Evolutionary conservation across 2,113 vertebrate species (phyloP).

Genomic region (Parus major): DNA sequence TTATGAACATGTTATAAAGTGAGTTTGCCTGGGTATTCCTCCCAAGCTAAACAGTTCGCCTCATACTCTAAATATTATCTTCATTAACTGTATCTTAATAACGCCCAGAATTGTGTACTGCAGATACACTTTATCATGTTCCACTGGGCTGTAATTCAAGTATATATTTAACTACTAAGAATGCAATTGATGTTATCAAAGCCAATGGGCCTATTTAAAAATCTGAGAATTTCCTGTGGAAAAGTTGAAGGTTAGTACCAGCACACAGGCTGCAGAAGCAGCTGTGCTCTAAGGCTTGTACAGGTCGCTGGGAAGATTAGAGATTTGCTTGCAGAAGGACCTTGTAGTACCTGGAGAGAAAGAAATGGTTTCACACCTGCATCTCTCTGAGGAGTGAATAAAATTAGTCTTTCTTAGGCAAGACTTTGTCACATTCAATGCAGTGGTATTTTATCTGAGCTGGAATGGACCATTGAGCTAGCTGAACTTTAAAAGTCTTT

Average conservation of each 20-base stretch:
- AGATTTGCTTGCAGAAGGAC: not conserved
- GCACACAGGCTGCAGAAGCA: not conserved
- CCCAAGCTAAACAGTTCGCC: not conserved
- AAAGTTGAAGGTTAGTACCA: not conserved
- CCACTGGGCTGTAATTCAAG: not conserved
- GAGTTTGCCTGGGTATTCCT: not conserved
- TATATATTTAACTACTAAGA: not conserved
- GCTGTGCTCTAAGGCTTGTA: not conserved
- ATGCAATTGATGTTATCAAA: not conserved
- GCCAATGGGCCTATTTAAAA: not conserved
- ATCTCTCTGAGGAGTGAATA: not conserved
- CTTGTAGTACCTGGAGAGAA: not conserved
- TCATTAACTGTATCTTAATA: not conserved
- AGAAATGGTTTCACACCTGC: not conserved
- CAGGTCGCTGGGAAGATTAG: not conserved
- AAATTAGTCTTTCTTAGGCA: not conserved
- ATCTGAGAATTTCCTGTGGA: not conserved
- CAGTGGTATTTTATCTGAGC: not conserved
- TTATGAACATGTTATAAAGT: not conserved
- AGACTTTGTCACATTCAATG: not conserved
- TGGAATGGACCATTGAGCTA: not conserved
- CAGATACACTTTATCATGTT: not conserved
- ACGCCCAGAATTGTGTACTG: not conserved
- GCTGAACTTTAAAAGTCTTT: not conserved
- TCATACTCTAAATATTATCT: not conserved